Evolutionary conservation across 53 echinoderm and acorn worm species (phyloP).

Genomic region (Apostichopus leukothele): DNA sequence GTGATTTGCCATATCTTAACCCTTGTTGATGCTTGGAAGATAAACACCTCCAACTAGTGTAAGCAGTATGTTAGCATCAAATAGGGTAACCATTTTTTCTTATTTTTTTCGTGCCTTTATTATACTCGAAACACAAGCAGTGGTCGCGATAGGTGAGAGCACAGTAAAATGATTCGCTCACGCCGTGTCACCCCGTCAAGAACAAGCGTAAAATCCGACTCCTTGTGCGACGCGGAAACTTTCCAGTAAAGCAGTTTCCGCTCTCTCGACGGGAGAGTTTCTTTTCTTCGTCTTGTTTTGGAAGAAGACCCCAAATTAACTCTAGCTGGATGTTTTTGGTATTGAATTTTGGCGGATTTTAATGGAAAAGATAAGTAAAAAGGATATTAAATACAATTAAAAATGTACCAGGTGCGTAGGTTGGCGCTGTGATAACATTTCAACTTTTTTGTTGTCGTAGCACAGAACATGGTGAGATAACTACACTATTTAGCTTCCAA

Average conservation of each 20-base stretch:
- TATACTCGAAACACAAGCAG: not conserved
- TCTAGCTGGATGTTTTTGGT: constrained; percentile 40
- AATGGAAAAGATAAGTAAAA: not conserved
- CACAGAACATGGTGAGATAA: constrained; percentile 34
- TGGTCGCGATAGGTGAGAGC: constrained; percentile 12
- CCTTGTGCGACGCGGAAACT: constrained; percentile 48
- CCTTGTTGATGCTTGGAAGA: not conserved
- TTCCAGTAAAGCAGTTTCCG: constrained; percentile 46
- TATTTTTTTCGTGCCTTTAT: not conserved
- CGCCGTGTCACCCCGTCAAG: constrained; percentile 23
- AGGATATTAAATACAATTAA: constrained; percentile 30
- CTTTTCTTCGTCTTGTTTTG: not conserved
- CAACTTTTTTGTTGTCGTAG: constrained; percentile 14
- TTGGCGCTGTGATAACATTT: constrained; percentile 14
- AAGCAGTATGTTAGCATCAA: not conserved
- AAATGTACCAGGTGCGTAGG: constrained; percentile 9
- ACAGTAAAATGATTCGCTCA: constrained; percentile 7
- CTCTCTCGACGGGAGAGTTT: constrained; percentile 27
- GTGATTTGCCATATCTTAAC: constrained; percentile 30
- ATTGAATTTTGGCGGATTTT: not conserved
- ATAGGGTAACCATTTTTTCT: not conserved
- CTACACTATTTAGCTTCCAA: not conserved
- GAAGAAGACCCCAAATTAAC: constrained; percentile 28
- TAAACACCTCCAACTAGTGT: not conserved
- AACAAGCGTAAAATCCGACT: constrained; percentile 38